Conservation (phyloP, 2,797 vertebrate species). For the Xenops minutus region DNA sequence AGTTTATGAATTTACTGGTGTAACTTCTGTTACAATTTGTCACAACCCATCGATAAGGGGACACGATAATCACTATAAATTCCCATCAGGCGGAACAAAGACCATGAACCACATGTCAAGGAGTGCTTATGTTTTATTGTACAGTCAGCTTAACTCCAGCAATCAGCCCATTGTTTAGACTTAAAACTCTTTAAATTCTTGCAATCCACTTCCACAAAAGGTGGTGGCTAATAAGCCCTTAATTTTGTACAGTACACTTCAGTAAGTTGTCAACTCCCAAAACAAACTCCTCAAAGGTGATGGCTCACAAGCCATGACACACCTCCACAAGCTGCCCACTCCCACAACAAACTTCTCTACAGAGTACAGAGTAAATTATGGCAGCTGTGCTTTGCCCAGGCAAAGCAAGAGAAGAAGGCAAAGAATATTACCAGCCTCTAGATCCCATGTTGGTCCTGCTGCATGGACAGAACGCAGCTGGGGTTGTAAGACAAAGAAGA, state of each 20-base stretch:
- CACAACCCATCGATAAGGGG: fast-evolving
- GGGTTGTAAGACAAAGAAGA: background rate
- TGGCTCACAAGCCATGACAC: background rate
- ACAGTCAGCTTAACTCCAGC: background rate
- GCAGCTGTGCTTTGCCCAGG: background rate
- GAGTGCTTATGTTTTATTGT: background rate
- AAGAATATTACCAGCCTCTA: background rate
- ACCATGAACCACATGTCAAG: background rate
- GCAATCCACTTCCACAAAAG: background rate
- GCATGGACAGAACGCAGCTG: background rate
- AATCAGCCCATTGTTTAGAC: background rate
- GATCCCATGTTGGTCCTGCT: background rate
- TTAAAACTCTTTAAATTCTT: background rate
- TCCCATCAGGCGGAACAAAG: background rate
- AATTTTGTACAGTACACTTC: background rate
- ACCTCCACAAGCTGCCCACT: background rate
- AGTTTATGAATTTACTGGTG: background rate
- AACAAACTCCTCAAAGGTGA: background rate
- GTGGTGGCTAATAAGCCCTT: background rate
- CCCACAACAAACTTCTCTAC: background rate
- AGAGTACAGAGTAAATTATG: background rate
- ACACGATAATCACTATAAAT: background rate
- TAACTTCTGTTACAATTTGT: background rate
- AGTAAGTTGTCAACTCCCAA: background rate
- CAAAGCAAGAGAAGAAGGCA: background rate